Conservation (phyloP, 2,113 vertebrate species). For the Felis catus region F.catus_Fca126_mat1.0 CM031412.1:63985001-63985500, state of each 20-base stretch:
- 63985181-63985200: not conserved
- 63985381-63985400: constrained; percentile 45
- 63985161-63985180: not conserved
- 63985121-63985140: not conserved
- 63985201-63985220: not conserved
- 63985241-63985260: not conserved
- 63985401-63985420: constrained; percentile 55
- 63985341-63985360: constrained; percentile 58
- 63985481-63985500: not conserved
- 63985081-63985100: accelerated
- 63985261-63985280: not conserved
- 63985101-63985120: not conserved
- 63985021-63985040: not conserved
- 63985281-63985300: not conserved
- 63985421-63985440: constrained; percentile 45
- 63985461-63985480: constrained; percentile 4
- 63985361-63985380: constrained; percentile 68
- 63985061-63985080: not conserved
- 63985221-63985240: not conserved
- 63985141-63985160: not conserved
- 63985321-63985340: not conserved
- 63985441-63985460: constrained; percentile 20
- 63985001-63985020: not conserved
- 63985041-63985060: not conserved
- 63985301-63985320: not conserved